Evolutionary conservation across 2,113 vertebrate species (phyloP), one percentile per base, ranked within the genome.

Genomic region (Donacobius atricapilla): DNA sequence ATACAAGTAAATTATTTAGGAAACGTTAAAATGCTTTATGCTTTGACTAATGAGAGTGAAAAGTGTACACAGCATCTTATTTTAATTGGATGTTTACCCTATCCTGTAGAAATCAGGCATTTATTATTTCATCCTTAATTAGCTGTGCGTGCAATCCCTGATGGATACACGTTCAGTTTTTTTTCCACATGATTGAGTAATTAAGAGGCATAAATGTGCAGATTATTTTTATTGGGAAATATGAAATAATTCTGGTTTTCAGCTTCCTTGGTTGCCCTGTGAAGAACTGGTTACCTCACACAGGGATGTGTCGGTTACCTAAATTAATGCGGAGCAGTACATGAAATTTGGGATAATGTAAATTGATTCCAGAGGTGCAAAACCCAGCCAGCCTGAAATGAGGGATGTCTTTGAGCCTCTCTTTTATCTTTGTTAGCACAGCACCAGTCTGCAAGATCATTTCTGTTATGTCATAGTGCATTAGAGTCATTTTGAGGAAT

Each of bases 1-100:
- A 97, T 94, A 96, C 75, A 63, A 97, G 95, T 98, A 96, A 98
- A 98, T 98, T 97, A 98, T 98, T 98, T 97, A 98, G 87, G 95
- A 91, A 96, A 97, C 33, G 83, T 88, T 97, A 93, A 98, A 96
- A 97, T 97, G 92, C 71, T 97, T 98, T 97, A 96, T 97, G 93
- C 90, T 96, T 97, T 97, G 97, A 97, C 96, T 98, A 97, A 98
- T 97, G 96, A 97, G 95, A 91, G 94, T 63, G 80, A 94, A 96
- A 97, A 96, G 65, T 65, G 45, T 97, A 80, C 61, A 47, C 95
- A 95, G 88, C 96, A 66, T 97, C 94, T 95, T 94, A 57, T 94
- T 98, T 97, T 98, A 98, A 98, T 98, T 98, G 97, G 96, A 84
- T 98, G 95, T 96, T 98, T 98, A 97, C 97, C 61, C 93, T 93